Evolutionary conservation across 2,888 invertebrate genomes (phyloP).

Genomic region (Platycnemis pennipes): DNA sequence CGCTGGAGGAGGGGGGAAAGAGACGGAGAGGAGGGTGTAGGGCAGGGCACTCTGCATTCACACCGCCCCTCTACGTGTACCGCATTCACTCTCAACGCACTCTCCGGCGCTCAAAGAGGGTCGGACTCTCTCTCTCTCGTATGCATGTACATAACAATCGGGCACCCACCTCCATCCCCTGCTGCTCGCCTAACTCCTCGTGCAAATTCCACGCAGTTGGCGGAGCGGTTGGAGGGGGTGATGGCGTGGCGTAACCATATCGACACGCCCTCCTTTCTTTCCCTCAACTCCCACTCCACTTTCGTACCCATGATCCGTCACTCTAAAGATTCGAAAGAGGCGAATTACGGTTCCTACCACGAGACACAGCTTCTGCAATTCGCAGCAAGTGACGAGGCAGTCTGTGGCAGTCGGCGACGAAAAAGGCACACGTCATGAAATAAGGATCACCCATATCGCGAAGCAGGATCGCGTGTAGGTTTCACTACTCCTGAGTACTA

Average conservation of each 20-base stretch:
- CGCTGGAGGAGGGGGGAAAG: background rate
- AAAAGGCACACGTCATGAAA: background rate
- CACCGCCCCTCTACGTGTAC: background rate
- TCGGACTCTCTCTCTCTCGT: background rate
- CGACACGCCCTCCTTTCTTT: background rate
- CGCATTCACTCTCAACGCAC: conserved; percentile 23
- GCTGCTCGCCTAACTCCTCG: background rate
- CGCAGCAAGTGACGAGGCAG: background rate
- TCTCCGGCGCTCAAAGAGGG: background rate
- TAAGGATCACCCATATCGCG: background rate
- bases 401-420: background rate
- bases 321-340: background rate
- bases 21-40: background rate
- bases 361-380: background rate
- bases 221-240: background rate
- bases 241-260: background rate
- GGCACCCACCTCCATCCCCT: background rate
- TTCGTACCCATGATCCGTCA: background rate
- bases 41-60: too few species aligned
- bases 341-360: background rate
- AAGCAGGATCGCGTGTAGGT: background rate
- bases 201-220: background rate
- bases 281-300: too few species aligned
- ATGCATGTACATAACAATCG: background rate
- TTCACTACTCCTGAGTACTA: too few species aligned